Base-by-base conservation (phyloP, 2,888 invertebrate genomes). In the Drosophila fulvimacula region DNA sequence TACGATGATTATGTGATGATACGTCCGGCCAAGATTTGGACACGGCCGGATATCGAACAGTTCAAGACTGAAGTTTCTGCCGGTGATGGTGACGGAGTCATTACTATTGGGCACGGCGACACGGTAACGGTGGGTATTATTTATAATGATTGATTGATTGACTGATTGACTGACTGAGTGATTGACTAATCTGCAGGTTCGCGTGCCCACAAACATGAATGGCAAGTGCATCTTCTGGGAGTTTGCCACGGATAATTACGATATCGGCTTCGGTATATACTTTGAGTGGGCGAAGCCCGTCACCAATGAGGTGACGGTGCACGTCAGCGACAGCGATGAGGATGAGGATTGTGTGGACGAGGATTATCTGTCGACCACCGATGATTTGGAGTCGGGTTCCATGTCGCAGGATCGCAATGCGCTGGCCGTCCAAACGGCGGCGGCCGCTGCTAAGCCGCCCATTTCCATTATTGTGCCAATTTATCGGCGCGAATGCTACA, bases 171-270 rank as follows among this genome's bases (percentile, higher is more conserved):
- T 52, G 51, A 36, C 1, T 30, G 13, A 21, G 13, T 41, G 6
- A 41, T 41, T 21, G 13, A 6, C 17, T 21, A n/a, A n/a, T 5
- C 4, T 34, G 2, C 44, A 92, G 95, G 95, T 96, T 4, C 94
- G 99, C 41, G 99, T 99, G 59, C 99, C 99, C 10, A 99, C 99
- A 0, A 98, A 98, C 91, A 95, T 96, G 75, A 96, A 97, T 86
- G 99, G 99, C 0, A 95, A 96, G 2, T 96, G 97, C 87, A 94
- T 99, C 41, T 99, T 98, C 93, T 99, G 99, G 99, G 99, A 99
- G 93, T 99, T 99, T 92, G 98, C 99, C 15, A 99, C 99, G 0
- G 99, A 99, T 92, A 95, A 96, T 91, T 99, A 98, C 91, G 99
- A 99, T 92, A 97, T 99, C 87, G 98, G 96, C 71, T 99, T 99